Conservation (phyloP, 2,797 vertebrate species). For the Poeciliopsis turneri region DNA sequence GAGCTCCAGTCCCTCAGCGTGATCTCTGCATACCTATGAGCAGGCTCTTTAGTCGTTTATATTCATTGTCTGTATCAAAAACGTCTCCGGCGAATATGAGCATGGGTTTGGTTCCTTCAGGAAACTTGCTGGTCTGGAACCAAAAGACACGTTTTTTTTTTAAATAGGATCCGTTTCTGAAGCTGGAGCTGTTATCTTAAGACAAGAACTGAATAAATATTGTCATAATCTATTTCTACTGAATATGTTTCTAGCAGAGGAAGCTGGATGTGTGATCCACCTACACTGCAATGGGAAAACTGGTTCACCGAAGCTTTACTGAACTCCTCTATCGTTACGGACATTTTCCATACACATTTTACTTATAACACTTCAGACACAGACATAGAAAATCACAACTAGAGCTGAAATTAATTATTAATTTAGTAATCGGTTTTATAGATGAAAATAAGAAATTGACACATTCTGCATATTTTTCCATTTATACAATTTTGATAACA, state of each 20-base stretch:
- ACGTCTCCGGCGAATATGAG: conserved; percentile 92
- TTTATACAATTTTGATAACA: too few relatives aligned
- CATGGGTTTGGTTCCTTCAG: conserved; percentile 95
- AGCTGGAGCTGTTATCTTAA: neutral
- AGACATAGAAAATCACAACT: neutral
- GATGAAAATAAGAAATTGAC: too few relatives aligned
- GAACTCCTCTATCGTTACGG: neutral
- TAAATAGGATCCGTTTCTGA: neutral
- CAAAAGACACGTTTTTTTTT: conserved; percentile 3
- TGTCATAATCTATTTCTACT: neutral
- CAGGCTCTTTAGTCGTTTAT: conserved; percentile 88
- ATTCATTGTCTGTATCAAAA: conserved; percentile 87
- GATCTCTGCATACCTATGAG: conserved; percentile 82
- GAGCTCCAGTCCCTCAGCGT: neutral
- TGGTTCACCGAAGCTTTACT: neutral
- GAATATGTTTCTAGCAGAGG: neutral
- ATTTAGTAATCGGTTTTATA: too few relatives aligned
- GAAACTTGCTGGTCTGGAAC: conserved; percentile 86
- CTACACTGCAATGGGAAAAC: neutral
- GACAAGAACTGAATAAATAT: neutral
- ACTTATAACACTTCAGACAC: too few relatives aligned
- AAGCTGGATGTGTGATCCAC: neutral
- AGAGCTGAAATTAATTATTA: too few relatives aligned
- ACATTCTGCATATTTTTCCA: too few relatives aligned
- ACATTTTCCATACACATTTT: too few relatives aligned